phyloP scores from a whole-genome alignment of 2,797 vertebrate genomes.

The Margarornis squamiger region DNA sequence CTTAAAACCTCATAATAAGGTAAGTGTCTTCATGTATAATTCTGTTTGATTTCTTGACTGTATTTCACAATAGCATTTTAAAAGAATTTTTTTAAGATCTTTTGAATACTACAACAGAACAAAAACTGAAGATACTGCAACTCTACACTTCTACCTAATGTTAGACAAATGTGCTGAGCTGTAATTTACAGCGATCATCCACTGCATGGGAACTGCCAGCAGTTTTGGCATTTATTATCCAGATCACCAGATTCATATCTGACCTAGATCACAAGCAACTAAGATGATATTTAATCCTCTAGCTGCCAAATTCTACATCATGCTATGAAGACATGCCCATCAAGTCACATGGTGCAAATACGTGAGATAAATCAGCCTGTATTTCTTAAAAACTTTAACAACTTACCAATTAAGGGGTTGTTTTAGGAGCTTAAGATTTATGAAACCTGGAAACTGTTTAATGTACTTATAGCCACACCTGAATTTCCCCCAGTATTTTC shows the following conservation, averaged over 20 bases:
- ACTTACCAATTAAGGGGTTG: background rate
- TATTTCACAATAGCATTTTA: background rate
- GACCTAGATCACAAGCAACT: background rate
- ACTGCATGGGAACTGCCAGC: background rate
- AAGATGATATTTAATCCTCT: background rate
- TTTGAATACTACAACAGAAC: background rate
- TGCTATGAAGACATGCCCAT: background rate
- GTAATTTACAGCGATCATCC: background rate
- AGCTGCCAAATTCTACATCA: background rate
- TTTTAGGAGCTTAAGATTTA: background rate
- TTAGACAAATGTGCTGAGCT: background rate
- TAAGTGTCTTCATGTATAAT: background rate
- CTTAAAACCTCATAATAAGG: background rate
- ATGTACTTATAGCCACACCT: background rate
- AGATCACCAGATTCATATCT: background rate
- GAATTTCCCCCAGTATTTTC: background rate
- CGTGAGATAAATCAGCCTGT: background rate
- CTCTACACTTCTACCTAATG: background rate
- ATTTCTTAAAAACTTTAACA: background rate
- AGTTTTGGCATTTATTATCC: background rate
- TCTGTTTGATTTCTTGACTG: background rate
- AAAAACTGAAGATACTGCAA: background rate
- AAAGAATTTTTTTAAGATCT: background rate
- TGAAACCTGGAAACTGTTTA: background rate
- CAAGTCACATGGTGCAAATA: background rate